phyloP scores from a whole-genome alignment of 2,888 invertebrate species.

The Zeuzera pyrina region DNA sequence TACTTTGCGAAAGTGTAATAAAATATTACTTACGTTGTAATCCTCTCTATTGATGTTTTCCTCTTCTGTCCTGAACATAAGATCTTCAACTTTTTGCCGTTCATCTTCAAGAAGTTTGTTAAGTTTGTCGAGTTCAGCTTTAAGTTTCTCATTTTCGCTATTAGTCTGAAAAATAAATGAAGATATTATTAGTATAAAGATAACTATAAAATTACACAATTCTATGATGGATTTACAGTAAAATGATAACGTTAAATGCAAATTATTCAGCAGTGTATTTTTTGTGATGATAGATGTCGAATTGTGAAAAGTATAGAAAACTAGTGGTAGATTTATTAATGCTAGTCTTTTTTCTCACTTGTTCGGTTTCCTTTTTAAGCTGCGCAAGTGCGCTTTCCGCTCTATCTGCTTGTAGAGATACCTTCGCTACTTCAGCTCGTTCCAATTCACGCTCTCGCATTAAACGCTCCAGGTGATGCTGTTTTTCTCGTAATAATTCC shows the following conservation, averaged over 20 bases:
- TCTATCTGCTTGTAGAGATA: slow-evolving; percentile 85
- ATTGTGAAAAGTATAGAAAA: neutral
- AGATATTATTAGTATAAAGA: neutral
- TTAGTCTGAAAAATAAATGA: slow-evolving; percentile 44
- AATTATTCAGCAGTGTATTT: too few species aligned
- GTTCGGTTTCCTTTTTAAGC: slow-evolving; percentile 76
- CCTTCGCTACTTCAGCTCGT: slow-evolving; percentile 88
- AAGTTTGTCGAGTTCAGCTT: slow-evolving; percentile 70
- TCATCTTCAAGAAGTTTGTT: slow-evolving; percentile 82
- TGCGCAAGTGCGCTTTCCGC: slow-evolving; percentile 77
- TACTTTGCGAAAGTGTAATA: slow-evolving; percentile 2
- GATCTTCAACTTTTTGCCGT: slow-evolving; percentile 87
- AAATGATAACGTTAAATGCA: too few species aligned
- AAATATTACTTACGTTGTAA: slow-evolving; percentile 79
- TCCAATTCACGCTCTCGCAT: slow-evolving; percentile 93
- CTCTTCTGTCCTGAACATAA: slow-evolving; percentile 93
- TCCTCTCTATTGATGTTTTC: slow-evolving; percentile 91
- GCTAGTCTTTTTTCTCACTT: slow-evolving; percentile 51
- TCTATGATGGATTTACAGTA: too few species aligned
- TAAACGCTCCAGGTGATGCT: slow-evolving; percentile 93
- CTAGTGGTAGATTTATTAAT: neutral
- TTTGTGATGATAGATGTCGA: too few species aligned
- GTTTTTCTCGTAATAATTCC: slow-evolving; percentile 94
- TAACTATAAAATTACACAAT: neutral
- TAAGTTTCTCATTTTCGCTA: slow-evolving; percentile 73